Percentiles rank a stretch among this genome's conserved stretches.
Conservation (phyloP, 92 coral and sea anemone species). For the Blastomussa wellsi region DNA sequence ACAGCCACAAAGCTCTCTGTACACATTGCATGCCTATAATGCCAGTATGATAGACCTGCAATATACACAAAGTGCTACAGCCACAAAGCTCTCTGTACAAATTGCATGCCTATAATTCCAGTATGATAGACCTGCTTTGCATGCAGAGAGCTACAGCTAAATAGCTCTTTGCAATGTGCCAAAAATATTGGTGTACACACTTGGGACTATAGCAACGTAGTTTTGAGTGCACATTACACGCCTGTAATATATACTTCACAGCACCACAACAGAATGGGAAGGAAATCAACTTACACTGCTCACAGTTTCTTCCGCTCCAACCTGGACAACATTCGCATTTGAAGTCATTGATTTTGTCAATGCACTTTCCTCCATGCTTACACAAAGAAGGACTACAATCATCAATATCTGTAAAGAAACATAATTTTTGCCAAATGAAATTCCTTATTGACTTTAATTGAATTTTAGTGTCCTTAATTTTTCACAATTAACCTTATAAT, state of each 20-base stretch:
- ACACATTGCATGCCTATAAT: too few species aligned
- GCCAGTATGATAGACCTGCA: too few species aligned
- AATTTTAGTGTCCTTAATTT: too few species aligned
- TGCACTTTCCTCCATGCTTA: conserved; percentile 72
- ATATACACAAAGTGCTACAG: neutral
- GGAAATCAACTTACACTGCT: conserved; percentile 54
- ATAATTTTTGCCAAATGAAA: neutral
- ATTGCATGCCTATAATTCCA: neutral
- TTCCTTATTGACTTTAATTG: too few species aligned
- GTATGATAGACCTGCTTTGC: neutral
- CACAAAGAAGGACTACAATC: conserved; percentile 69
- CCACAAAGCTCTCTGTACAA: neutral
- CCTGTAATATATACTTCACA: too few species aligned
- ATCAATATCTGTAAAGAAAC: conserved; percentile 55
- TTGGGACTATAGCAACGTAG: too few species aligned
- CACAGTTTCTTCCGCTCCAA: conserved; percentile 72
- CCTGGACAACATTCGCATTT: conserved; percentile 73
- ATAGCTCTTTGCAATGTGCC: too few species aligned
- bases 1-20: too few species aligned
- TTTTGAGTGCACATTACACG: too few species aligned
- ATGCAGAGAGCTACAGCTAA: neutral
- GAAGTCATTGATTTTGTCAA: conserved; percentile 50
- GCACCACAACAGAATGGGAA: neutral
- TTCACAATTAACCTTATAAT: too few species aligned
- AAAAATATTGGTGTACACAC: too few species aligned